These are phyloP conservation scores for Drosophila meridionalis DNA, from an alignment of 2,888 invertebrate genomes.

Conservation along the genomic window DNA sequence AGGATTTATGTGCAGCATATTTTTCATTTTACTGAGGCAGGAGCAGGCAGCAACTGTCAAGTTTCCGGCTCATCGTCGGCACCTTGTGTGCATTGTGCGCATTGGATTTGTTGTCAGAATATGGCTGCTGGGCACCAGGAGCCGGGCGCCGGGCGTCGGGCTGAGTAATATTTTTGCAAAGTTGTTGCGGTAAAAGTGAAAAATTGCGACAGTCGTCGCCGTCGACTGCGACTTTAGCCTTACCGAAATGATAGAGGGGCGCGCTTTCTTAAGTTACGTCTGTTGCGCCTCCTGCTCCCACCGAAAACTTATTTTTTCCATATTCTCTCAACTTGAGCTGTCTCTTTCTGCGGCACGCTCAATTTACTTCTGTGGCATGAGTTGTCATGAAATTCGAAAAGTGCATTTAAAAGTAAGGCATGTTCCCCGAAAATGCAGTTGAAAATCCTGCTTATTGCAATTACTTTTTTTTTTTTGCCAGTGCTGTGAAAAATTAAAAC, in stretches of 20 bases:
- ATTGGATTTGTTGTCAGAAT: conserved; percentile 75
- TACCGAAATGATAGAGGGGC: conserved; percentile 27
- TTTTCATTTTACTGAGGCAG: conserved; percentile 63
- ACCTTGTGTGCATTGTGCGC: conserved; percentile 73
- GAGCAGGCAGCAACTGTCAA: conserved; percentile 65
- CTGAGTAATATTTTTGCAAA: conserved; percentile 76
- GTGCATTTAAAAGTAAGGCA: conserved; percentile 54
- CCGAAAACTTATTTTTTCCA: conserved; percentile 15
- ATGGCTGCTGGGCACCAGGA: conserved; percentile 60
- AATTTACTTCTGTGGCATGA: conserved; percentile 65
- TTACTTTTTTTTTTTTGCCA: background rate
- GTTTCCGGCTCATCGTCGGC: conserved; percentile 73
- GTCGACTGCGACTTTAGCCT: conserved; percentile 5
- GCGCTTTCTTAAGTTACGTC: conserved; percentile 55
- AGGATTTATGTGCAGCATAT: conserved; percentile 73
- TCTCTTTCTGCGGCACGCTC: conserved; percentile 48
- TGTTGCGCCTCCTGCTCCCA: conserved; percentile 17
- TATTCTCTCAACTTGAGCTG: conserved; percentile 38
- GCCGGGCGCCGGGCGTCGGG: conserved; percentile 36
- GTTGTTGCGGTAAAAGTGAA: conserved; percentile 80
- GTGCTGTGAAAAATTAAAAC: conserved; percentile 3
- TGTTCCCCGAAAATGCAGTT: conserved; percentile 17
- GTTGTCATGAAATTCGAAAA: conserved; percentile 52
- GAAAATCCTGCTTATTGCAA: background rate
- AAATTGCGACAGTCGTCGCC: conserved; percentile 62